Evolutionary conservation across 2,113 vertebrate species (phyloP), one percentile per base, ranked within the genome.

Genomic region (Pygathrix nemaeus): DNA sequence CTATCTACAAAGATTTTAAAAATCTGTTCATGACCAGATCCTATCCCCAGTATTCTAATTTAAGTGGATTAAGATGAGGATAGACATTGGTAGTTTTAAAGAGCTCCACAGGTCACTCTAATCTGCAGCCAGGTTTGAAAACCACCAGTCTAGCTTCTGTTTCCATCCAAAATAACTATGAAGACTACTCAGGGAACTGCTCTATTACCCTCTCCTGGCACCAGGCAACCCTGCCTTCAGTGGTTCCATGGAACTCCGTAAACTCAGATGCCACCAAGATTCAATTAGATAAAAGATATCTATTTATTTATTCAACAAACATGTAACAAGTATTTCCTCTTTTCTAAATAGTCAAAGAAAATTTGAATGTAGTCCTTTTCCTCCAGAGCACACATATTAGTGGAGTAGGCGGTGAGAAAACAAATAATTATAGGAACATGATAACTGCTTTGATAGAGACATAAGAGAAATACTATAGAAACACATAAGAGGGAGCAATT

Each of bases 101-200:
- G 61, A 64, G 20, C 16, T 85, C 14, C 55, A 64, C 23, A 64
- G 32, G 43, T 89, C 43, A 93, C 27, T 48, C 6, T 85, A 70
- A 89, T 95, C 66, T 86, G 50, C 27, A 72, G 35, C 25, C 40
- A 90, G n/a, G 6, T 82, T 85, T 90, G 35, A 97, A 95, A 94
- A 68, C 10, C 81, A 83, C 6, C 18, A 84, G 90, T 83, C 45
- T 48, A 66, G 35, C 30, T 79, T 95, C 48, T 86, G 25, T 84
- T 90, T 88, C 61, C 83, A 12, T 83, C 27, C n/a, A 91, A 84
- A 96, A 88, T 91, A 96, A 90, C 55, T 48, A 55, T 84, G 32
- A 4, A 45, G 3, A 52, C 16, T 88, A 55, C 35, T 66, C 90
- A 80, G 2, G 25, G 17, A 88, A 45, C 48, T 14, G 75, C 55